Evolutionary conservation across 2,113 vertebrate genomes (phyloP).

Genomic region (Nicator chloris): DNA sequence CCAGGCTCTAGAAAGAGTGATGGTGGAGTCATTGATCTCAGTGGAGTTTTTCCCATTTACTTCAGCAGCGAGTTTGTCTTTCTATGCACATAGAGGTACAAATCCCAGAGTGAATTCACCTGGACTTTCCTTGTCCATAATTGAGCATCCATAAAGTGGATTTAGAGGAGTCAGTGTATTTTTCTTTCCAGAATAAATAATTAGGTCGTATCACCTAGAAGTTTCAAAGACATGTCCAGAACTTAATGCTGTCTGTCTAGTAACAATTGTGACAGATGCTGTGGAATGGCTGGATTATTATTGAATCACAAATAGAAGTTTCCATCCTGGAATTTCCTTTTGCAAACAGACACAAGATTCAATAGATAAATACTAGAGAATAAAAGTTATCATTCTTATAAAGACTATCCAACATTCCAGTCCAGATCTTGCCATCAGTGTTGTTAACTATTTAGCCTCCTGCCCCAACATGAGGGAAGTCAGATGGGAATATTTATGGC

Average conservation of each 20-base stretch:
- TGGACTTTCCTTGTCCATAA: neutral
- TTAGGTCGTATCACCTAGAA: neutral
- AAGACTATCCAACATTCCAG: neutral
- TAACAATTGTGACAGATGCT: neutral
- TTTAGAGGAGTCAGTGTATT: neutral
- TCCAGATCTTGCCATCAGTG: neutral
- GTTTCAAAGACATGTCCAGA: neutral
- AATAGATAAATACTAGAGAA: neutral
- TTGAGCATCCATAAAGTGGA: neutral
- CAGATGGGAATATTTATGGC: slow-evolving; percentile 20
- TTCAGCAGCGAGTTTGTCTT: neutral
- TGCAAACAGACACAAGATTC: neutral
- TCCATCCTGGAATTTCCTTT: neutral
- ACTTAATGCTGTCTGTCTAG: neutral
- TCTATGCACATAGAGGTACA: neutral
- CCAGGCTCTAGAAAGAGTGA: neutral
- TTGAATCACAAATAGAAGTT: neutral
- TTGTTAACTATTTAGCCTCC: neutral
- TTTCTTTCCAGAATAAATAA: neutral
- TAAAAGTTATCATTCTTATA: neutral
- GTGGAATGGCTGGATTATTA: neutral
- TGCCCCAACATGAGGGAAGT: neutral
- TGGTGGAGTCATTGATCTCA: neutral
- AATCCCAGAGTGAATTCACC: neutral
- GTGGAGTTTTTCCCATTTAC: neutral